Conservation (phyloP, 2,113 vertebrate species). For the Siniperca knerii region DNA sequence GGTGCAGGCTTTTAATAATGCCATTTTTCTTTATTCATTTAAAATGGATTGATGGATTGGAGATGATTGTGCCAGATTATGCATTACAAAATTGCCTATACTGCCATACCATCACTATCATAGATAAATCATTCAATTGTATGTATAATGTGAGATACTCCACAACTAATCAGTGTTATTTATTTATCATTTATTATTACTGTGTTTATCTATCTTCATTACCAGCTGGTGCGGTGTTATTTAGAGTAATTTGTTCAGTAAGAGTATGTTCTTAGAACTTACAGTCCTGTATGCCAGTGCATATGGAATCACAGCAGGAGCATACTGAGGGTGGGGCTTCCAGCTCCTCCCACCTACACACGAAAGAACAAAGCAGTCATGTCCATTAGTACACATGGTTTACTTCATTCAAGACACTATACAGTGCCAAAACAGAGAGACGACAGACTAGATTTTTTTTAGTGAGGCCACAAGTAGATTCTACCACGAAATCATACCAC, state of each 20-base stretch:
- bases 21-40: not conserved
- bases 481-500: not conserved
- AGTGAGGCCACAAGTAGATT: not conserved
- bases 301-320: constrained; percentile 72
- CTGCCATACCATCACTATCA: too few relatives aligned
- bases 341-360: constrained; percentile 80
- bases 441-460: too few relatives aligned
- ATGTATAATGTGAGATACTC: not conserved
- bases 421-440: not conserved
- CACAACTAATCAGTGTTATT: not conserved
- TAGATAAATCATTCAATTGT: not conserved
- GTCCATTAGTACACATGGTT: not conserved
- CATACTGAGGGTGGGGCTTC: constrained; percentile 51
- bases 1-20: not conserved
- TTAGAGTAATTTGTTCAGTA: not conserved
- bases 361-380: not conserved
- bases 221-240: not conserved
- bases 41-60: not conserved
- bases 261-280: constrained; percentile 24
- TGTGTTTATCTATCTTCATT: not conserved
- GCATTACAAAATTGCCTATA: too few relatives aligned
- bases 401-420: not conserved
- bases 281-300: constrained; percentile 43
- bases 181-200: not conserved
- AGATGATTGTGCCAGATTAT: not conserved